phyloP scores from a whole-genome alignment of 2,113 vertebrate genomes.

The Boleophthalmus pectinirostris region DNA sequence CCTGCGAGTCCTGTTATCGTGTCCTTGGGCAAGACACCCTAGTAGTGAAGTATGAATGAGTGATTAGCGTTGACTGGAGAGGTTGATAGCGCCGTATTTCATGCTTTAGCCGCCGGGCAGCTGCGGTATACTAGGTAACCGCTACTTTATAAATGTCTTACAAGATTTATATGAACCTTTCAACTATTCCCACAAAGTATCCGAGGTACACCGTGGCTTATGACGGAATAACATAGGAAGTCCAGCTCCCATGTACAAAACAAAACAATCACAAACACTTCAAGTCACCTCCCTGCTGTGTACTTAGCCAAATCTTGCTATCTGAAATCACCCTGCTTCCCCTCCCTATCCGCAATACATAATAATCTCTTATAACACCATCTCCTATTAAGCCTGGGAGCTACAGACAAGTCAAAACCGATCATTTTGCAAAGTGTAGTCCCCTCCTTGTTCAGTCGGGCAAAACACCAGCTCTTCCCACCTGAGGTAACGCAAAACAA shows the following conservation, averaged over 20 bases:
- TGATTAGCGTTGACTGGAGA: no score
- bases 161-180: background rate
- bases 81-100: no score
- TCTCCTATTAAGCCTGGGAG: conserved; percentile 60
- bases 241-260: background rate
- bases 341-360: conserved; percentile 45
- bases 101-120: no score
- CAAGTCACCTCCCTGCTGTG: conserved; percentile 31
- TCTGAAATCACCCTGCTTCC: conserved; percentile 27
- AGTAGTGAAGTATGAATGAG: no score
- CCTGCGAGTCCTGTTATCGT: no score
- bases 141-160: no score
- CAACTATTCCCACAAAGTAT: background rate
- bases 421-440: conserved; percentile 21
- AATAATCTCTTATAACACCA: conserved; percentile 60
- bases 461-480: conserved; percentile 31
- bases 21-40: no score
- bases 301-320: conserved; percentile 34
- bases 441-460: conserved; percentile 51
- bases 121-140: no score
- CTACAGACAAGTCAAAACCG: conserved; percentile 68
- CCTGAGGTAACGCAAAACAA: conserved; percentile 28
- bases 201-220: background rate
- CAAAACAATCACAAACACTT: background rate
- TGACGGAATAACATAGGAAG: background rate